A percentile compares a stretch with the other conserved stretches of the same genome.
Conservation (phyloP, 1,140 invertebrate species). For the Lamellibrachia luymesi region DNA sequence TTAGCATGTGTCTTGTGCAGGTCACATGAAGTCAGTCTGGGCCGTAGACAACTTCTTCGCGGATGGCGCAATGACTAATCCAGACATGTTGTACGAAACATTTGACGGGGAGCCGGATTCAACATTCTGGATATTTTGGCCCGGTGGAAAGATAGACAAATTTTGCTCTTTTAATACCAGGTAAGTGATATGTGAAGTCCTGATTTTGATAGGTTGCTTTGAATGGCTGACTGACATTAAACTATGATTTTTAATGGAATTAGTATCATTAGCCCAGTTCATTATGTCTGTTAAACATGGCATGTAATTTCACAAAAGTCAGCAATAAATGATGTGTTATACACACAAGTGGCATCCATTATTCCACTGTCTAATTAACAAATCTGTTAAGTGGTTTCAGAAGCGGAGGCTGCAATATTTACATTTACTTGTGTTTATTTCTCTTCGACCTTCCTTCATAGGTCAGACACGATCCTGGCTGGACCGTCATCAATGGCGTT, state of each 20-base stretch:
- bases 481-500: constrained; percentile 52
- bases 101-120: constrained; percentile 45
- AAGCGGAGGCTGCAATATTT: background rate
- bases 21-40: constrained; percentile 51
- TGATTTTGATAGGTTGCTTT: too few relatives aligned
- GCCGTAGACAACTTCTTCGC: constrained; percentile 58
- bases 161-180: constrained; percentile 50
- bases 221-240: too few relatives aligned
- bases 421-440: constrained; percentile 18
- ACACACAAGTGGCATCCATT: too few relatives aligned
- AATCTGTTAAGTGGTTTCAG: background rate
- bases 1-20: constrained; percentile 26
- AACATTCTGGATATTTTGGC: constrained; percentile 56
- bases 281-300: too few relatives aligned
- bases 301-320: too few relatives aligned
- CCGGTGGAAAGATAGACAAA: constrained; percentile 47
- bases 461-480: constrained; percentile 37
- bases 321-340: too few relatives aligned
- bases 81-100: constrained; percentile 52
- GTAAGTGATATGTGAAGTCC: constrained; percentile 24
- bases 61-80: constrained; percentile 52
- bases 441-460: constrained; percentile 25
- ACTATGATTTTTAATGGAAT: too few relatives aligned
- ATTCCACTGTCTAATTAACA: background rate
- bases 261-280: too few relatives aligned